Conservation (phyloP, 1,140 invertebrate genomes). For the Mercenaria mercenaria region DNA sequence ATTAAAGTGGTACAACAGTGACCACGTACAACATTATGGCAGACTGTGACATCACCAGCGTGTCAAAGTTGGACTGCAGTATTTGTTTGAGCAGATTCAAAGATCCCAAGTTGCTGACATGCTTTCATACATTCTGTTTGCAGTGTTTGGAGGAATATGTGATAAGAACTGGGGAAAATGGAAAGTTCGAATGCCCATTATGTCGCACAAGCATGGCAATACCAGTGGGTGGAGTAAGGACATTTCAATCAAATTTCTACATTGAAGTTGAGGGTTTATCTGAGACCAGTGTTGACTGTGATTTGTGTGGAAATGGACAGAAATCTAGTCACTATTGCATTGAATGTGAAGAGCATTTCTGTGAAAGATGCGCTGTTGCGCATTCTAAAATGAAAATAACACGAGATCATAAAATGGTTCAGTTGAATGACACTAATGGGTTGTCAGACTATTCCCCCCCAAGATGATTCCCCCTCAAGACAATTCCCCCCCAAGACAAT, state of each 20-base stretch:
- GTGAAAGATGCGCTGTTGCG: background rate
- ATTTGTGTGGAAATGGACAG: background rate
- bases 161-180: background rate
- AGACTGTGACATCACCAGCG: too few species aligned
- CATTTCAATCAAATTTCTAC: conserved; percentile 11
- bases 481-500: too few species aligned
- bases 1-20: too few species aligned
- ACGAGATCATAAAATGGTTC: background rate
- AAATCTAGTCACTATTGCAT: background rate
- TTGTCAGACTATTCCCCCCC: too few species aligned
- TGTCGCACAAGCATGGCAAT: background rate
- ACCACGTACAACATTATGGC: too few species aligned
- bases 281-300: background rate
- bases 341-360: background rate
- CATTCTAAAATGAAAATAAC: background rate
- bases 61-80: background rate
- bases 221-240: background rate
- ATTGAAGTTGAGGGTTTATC: background rate
- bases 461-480: too few species aligned
- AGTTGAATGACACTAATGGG: too few species aligned
- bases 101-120: conserved; percentile 3
- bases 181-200: conserved; percentile 10
- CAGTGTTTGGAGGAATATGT: conserved; percentile 27
- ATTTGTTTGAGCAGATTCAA: background rate
- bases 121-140: conserved; percentile 18